Evolutionary conservation across 1,140 invertebrate species (phyloP).

Genomic region (honey bee (Apis mellifera)): DNA sequence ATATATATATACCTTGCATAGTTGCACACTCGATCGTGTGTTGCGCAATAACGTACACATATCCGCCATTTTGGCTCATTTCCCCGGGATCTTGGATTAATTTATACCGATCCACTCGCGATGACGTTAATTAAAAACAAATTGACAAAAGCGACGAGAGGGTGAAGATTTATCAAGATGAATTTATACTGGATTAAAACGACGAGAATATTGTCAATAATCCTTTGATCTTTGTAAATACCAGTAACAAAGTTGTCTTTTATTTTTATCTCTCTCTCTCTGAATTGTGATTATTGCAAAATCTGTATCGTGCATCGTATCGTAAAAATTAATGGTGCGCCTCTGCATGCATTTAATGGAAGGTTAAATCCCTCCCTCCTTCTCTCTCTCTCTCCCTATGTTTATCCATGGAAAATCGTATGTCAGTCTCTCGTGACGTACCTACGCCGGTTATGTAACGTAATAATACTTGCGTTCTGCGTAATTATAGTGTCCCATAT

Average conservation of each 20-base stretch:
- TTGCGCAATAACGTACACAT: neutral
- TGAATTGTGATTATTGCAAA: neutral
- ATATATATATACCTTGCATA: slow-evolving; percentile 3
- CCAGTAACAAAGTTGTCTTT: neutral
- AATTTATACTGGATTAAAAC: too few species aligned
- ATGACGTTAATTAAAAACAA: neutral
- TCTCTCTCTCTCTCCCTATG: neutral
- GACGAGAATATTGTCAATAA: too few species aligned
- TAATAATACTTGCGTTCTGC: slow-evolving; percentile 61
- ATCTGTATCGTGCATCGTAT: slow-evolving; percentile 7
- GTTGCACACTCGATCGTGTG: neutral
- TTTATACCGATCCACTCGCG: neutral
- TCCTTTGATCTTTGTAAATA: too few species aligned
- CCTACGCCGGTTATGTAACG: slow-evolving; percentile 61
- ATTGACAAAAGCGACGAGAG: too few species aligned
- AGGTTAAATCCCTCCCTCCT: slow-evolving; percentile 9
- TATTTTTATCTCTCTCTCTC: neutral
- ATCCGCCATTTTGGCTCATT: slow-evolving; percentile 8
- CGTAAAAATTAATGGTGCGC: slow-evolving; percentile 26
- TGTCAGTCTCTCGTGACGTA: slow-evolving; percentile 50
- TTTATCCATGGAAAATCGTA: slow-evolving; percentile 43
- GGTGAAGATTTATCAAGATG: neutral
- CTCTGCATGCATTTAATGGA: slow-evolving; percentile 4
- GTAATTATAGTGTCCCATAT: slow-evolving; percentile 65
- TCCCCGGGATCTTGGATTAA: neutral